Evolutionary conservation across 2,113 vertebrate species (phyloP).

Genomic region (Nansenia antarctica): DNA sequence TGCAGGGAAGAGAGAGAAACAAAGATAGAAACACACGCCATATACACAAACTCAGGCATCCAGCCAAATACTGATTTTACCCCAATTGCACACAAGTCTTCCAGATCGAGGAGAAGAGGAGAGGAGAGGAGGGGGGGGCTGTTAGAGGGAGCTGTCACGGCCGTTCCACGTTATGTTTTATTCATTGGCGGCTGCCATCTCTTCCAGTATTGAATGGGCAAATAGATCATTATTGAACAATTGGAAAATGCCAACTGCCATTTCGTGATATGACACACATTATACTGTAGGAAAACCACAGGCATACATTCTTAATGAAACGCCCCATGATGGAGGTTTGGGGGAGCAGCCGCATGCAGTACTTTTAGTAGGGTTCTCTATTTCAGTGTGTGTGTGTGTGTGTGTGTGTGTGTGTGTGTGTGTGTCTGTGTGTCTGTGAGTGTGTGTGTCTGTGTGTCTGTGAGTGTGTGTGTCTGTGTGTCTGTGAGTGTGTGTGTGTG

Average conservation of each 20-base stretch:
- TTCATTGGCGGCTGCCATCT: conserved; percentile 70
- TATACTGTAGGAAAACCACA: conserved; percentile 76
- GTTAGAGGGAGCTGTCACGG: conserved; percentile 59
- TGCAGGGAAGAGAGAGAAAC: neutral
- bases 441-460: too few relatives aligned
- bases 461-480: too few relatives aligned
- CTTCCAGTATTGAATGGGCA: conserved; percentile 73
- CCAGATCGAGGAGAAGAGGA: conserved; percentile 9
- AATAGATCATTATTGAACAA: conserved; percentile 81
- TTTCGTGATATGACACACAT: conserved; percentile 75
- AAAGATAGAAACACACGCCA: conserved; percentile 49
- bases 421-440: conserved; percentile 19
- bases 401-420: conserved; percentile 32
- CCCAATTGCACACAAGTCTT: conserved; percentile 66
- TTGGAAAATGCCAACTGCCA: conserved; percentile 69
- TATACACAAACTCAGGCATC: conserved; percentile 66
- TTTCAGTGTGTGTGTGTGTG: conserved; percentile 7
- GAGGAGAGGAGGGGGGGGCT: neutral
- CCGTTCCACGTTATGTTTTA: conserved; percentile 71
- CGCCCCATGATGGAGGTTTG: conserved; percentile 53
- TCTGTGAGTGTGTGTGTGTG: conserved; percentile 3
- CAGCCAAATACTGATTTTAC: conserved; percentile 69
- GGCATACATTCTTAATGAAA: conserved; percentile 75
- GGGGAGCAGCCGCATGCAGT: conserved; percentile 33
- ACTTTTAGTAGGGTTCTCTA: neutral